phyloP scores from a whole-genome alignment of 2,113 vertebrate genomes.

The Forbesichthys papilliferus region DNA sequence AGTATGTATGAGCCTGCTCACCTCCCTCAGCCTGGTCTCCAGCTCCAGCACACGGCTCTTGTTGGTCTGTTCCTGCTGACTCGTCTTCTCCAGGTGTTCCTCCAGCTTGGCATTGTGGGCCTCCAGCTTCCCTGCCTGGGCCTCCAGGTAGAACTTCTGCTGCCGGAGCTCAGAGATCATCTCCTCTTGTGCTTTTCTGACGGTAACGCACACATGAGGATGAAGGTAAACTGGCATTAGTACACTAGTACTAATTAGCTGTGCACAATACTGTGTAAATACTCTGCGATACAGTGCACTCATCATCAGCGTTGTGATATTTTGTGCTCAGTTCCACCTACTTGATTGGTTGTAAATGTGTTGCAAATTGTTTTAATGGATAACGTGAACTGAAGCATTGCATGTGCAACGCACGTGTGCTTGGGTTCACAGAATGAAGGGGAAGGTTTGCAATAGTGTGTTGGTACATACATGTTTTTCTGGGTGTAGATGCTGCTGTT shows the following conservation, averaged over 20 bases:
- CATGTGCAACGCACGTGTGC: too few species aligned
- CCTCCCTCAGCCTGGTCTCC: slow-evolving; percentile 92
- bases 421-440: not conserved
- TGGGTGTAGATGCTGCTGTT: slow-evolving; percentile 99
- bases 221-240: not conserved
- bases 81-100: slow-evolving; percentile 96
- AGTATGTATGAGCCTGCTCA: slow-evolving; percentile 45
- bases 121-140: slow-evolving; percentile 95
- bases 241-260: not conserved
- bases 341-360: not conserved
- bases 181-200: slow-evolving; percentile 98
- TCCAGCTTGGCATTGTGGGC: slow-evolving; percentile 98
- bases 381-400: too few species aligned
- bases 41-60: slow-evolving; percentile 89
- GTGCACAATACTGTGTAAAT: too few species aligned
- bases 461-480: slow-evolving; percentile 94
- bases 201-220: not conserved
- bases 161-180: slow-evolving; percentile 99
- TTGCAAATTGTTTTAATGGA: too few species aligned
- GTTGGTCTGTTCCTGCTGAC: slow-evolving; percentile 92
- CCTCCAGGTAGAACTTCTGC: slow-evolving; percentile 99
- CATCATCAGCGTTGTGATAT: too few species aligned
- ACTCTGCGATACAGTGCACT: too few species aligned
- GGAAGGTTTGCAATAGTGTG: not conserved
- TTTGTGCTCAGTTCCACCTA: not conserved